Base-by-base conservation (phyloP, 2,113 vertebrate genomes). In the Mionectes macconnelli region DNA sequence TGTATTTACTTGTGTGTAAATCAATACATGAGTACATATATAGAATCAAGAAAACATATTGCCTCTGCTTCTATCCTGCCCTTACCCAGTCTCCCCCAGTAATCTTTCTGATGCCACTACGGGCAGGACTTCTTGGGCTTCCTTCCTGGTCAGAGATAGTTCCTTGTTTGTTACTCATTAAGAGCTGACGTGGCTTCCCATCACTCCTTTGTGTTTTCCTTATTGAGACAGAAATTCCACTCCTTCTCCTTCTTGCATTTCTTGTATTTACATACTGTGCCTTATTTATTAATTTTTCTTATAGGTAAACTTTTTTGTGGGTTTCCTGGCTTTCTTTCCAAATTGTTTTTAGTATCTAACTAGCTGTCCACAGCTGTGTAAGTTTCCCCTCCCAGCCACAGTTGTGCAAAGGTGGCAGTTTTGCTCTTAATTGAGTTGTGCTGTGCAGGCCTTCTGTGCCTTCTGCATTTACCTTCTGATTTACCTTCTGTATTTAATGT, bases 381-480 rank as follows among this genome's bases (percentile, higher is more conserved):
- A 28, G 20, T 11, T 35, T 81, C 18, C 12, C 13, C 50, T 82
- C 23, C 60, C 6, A 24, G 16, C 9, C 39, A 70, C 25, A 53
- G 13, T 15, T 0, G 0, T 55, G 45, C 5, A 18, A 30, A 80
- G 16, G 18, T 28, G 44, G 6, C 16, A 33, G 21, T 57, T 53
- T 87, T 78, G 16, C 33, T 87, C 5, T 79, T 82, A 17, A 45
- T 12, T 62, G 14, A 44, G 12, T 20, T 88, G n/a, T 79, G 16
- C 23, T 52, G 16, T 35, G 23, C 14, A 47, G 33, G 25, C 13
- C 14, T 89, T 55, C 23, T 70, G 25, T 63, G 18, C 39, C 21
- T 59, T 79, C 44, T 60, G 28, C 21, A 12, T 74, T 78, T 93
- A 53, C 0, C 0, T 87, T 33, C 23, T 64, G n/a, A 13, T 74